A percentile compares a stretch with the other conserved stretches of the same genome.
Evolutionary conservation across 2,797 vertebrate genomes (phyloP).

Genomic region (Euphonia xanthogaster): DNA sequence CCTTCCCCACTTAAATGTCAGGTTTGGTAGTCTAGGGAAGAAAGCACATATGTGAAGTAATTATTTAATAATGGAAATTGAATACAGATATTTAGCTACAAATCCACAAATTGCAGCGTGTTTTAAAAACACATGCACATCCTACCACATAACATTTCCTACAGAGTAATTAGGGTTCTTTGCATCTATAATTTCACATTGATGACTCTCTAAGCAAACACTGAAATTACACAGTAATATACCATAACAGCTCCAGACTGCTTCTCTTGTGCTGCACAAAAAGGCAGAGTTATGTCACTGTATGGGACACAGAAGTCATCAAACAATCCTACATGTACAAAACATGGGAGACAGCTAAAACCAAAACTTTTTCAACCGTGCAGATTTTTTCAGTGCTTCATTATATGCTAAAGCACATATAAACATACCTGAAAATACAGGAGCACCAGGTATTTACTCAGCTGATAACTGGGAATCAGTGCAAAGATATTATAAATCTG

Average conservation of each 20-base stretch:
- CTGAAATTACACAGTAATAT: background rate
- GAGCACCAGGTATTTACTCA: background rate
- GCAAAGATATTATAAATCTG: background rate
- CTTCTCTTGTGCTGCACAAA: background rate
- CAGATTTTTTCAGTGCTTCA: background rate
- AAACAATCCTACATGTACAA: background rate
- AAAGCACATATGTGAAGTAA: background rate
- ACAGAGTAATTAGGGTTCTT: background rate
- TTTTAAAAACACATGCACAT: conserved; percentile 2
- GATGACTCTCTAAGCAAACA: conserved; percentile 20
- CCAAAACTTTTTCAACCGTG: background rate
- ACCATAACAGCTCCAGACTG: background rate
- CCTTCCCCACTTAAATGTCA: background rate
- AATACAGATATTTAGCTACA: conserved; percentile 42
- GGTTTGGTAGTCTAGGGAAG: background rate
- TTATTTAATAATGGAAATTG: conserved; percentile 23
- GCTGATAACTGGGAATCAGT: background rate
- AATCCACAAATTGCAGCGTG: conserved; percentile 31
- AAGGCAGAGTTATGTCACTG: background rate
- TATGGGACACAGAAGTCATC: background rate
- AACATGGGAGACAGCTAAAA: background rate
- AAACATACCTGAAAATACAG: background rate
- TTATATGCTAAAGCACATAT: background rate
- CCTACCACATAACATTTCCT: conserved; percentile 39
- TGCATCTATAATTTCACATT: conserved; percentile 15